Conservation (phyloP, 2,797 vertebrate species). For the Mallotus villosus region DNA sequence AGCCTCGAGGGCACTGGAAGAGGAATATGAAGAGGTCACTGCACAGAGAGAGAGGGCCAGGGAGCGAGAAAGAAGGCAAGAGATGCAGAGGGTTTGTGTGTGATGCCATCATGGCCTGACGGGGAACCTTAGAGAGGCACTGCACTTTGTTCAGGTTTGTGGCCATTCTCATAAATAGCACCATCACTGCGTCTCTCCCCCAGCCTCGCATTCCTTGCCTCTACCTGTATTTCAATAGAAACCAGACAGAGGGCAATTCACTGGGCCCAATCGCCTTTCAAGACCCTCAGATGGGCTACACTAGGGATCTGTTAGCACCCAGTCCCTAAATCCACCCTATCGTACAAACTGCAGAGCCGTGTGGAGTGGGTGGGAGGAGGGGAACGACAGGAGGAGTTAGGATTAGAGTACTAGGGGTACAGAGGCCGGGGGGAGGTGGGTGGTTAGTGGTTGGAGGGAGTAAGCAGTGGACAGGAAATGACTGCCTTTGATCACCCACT, state of each 20-base stretch:
- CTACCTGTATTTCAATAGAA: constrained; percentile 91
- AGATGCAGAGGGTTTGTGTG: background rate
- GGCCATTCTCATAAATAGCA: too few relatives aligned
- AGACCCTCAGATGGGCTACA: constrained; percentile 71
- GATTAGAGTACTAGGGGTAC: constrained; percentile 51
- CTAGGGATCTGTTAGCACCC: constrained; percentile 84
- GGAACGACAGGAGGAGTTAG: constrained; percentile 27
- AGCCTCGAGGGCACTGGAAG: background rate
- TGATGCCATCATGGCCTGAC: background rate
- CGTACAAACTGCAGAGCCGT: constrained; percentile 55
- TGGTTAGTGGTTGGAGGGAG: constrained; percentile 7
- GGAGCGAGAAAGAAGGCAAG: background rate
- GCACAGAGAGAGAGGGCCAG: background rate
- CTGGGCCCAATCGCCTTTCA: constrained; percentile 77
- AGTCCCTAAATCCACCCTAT: constrained; percentile 44
- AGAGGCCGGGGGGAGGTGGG: background rate
- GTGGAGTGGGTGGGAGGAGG: constrained; percentile 6
- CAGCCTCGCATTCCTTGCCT: background rate
- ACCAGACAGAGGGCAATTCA: constrained; percentile 83
- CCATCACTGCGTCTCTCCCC: background rate
- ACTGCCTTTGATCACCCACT: constrained; percentile 76
- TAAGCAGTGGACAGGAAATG: constrained; percentile 81
- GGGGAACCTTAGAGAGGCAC: constrained; percentile 2
- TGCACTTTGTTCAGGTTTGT: constrained; percentile 44
- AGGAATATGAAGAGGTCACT: background rate